A percentile compares a stretch with the other conserved stretches of the same genome.
Conservation (phyloP, 2,888 invertebrate genomes). For the Yponomeuta evonymella region DNA sequence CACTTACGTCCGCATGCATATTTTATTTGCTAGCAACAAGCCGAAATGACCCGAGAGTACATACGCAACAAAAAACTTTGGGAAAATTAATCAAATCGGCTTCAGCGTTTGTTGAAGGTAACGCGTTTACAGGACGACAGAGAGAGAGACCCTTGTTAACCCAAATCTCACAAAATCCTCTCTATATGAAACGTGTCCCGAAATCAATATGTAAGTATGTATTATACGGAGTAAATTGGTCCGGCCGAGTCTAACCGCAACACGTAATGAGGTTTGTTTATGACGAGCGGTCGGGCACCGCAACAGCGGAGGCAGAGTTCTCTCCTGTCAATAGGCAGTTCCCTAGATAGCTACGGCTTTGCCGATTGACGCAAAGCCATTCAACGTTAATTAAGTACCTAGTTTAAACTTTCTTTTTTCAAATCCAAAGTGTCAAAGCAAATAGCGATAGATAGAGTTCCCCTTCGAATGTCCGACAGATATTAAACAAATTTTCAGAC, state of each 20-base stretch:
- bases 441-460: no score
- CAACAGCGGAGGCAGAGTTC: not conserved
- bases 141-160: not conserved
- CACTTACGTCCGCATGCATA: not conserved
- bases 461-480: no score
- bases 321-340: no score
- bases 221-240: not conserved
- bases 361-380: no score
- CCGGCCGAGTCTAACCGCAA: not conserved
- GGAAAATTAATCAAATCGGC: not conserved
- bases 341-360: no score
- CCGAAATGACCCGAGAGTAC: not conserved
- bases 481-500: no score
- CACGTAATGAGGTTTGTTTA: slow-evolving; percentile 1
- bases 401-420: no score
- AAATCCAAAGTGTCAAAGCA: no score
- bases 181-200: not conserved
- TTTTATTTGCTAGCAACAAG: slow-evolving; percentile 1
- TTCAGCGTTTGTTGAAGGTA: not conserved
- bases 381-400: no score
- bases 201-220: not conserved
- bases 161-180: not conserved
- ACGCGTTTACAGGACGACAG: not conserved
- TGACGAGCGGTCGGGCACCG: not conserved
- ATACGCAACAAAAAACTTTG: not conserved